Evolutionary conservation across 2,888 invertebrate genomes (phyloP).

Genomic region (Synergus gifuensis): DNA sequence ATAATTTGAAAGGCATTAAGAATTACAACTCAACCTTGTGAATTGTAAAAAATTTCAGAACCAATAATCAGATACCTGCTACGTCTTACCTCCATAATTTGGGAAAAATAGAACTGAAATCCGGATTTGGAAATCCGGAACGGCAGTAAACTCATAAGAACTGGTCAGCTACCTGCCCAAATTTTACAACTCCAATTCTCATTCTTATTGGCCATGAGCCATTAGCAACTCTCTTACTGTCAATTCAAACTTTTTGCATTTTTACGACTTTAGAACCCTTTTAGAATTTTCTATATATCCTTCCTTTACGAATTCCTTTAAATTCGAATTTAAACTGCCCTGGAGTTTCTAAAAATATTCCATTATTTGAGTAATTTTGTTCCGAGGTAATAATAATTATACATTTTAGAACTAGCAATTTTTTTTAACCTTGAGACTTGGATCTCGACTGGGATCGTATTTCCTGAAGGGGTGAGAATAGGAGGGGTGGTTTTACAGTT

Average conservation of each 20-base stretch:
- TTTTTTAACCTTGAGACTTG: neutral
- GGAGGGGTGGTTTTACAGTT: constrained; percentile 51
- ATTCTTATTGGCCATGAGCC: constrained; percentile 11
- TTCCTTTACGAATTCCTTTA: neutral
- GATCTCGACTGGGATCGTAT: neutral
- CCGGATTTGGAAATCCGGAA: neutral
- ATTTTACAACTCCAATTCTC: constrained; percentile 7
- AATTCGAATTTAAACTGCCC: neutral
- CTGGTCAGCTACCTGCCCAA: constrained; percentile 3
- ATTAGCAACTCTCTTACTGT: constrained; percentile 3
- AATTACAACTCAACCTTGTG: neutral
- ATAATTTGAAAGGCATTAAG: neutral
- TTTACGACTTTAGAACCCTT: constrained; percentile 9
- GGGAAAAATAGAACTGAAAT: neutral
- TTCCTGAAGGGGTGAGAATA: constrained; percentile 40
- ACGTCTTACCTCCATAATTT: constrained; percentile 6
- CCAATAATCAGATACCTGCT: constrained; percentile 12
- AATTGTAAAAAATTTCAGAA: neutral
- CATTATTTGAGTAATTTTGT: neutral
- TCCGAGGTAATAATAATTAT: neutral
- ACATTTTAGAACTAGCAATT: neutral
- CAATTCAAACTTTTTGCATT: constrained; percentile 6
- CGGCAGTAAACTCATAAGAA: neutral
- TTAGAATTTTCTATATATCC: neutral
- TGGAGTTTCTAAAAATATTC: neutral